These are phyloP conservation scores for Otus sunia DNA, from an alignment of 2,113 vertebrate genomes.

Conservation along the genomic window DNA sequence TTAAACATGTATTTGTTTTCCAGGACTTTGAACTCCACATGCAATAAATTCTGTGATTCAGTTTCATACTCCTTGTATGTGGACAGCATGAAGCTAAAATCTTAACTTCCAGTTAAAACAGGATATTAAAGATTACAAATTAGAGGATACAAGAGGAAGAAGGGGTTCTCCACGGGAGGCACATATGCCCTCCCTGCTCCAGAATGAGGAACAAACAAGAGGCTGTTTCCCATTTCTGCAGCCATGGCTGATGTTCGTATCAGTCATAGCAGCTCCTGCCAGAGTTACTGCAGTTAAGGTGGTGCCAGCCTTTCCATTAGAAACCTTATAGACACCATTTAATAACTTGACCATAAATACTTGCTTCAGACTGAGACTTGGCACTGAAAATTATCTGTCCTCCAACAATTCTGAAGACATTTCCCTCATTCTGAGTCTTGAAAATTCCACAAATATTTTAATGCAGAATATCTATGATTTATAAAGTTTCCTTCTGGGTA, in stretches of 20 bases:
- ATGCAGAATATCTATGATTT: background rate
- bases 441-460: background rate
- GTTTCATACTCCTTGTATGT: background rate
- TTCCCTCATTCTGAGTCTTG: background rate
- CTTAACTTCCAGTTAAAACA: constrained; percentile 25
- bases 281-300: background rate
- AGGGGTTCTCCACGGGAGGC: background rate
- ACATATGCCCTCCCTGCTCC: background rate
- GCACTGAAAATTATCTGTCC: background rate
- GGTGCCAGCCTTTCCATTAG: background rate
- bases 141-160: constrained; percentile 36
- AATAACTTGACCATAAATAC: background rate
- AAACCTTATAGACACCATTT: background rate
- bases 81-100: background rate
- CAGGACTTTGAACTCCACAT: background rate
- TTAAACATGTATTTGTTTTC: background rate
- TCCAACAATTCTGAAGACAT: background rate
- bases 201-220: constrained; percentile 46
- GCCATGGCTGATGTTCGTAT: background rate
- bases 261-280: background rate
- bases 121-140: constrained; percentile 19
- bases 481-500: background rate
- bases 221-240: constrained; percentile 27
- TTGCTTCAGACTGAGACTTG: background rate
- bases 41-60: background rate